These are phyloP conservation scores for Branchipolynoe longqiensis DNA, from an alignment of 2,888 invertebrate species.

Conservation along the genomic window DNA sequence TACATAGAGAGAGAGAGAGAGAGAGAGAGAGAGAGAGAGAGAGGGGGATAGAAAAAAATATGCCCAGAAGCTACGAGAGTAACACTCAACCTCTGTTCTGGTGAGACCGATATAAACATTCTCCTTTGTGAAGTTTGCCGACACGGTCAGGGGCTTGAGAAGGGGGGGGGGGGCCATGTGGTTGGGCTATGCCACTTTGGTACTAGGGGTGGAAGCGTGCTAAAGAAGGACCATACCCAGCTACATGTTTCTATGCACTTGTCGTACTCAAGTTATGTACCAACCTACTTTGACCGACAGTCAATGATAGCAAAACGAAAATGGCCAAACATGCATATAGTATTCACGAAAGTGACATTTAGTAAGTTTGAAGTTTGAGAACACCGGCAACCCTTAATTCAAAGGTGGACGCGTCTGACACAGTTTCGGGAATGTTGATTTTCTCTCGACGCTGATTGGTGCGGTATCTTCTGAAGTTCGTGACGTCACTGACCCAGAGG, in stretches of 20 bases:
- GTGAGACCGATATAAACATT: slow-evolving; percentile 33
- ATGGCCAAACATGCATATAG: no score
- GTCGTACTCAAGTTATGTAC: no score
- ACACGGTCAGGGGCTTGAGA: slow-evolving; percentile 6
- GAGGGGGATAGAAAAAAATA: no score
- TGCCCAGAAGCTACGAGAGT: neutral
- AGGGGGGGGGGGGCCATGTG: slow-evolving; percentile 38
- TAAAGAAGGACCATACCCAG: neutral
- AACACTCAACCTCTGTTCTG: slow-evolving; percentile 29
- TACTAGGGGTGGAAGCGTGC: neutral
- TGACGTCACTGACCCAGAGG: slow-evolving; percentile 78
- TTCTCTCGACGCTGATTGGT: slow-evolving; percentile 77
- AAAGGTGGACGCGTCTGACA: slow-evolving; percentile 70
- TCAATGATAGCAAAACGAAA: no score
- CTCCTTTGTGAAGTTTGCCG: slow-evolving; percentile 41
- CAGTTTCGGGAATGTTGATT: slow-evolving; percentile 78
- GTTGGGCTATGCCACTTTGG: neutral
- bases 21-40: no score
- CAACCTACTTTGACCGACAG: no score
- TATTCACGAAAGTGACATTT: neutral
- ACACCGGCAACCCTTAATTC: neutral
- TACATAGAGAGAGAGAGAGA: no score
- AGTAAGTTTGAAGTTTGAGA: neutral
- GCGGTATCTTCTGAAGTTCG: slow-evolving; percentile 75
- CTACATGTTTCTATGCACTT: no score